These are phyloP conservation scores for Ormyrus pomaceus DNA, from an alignment of 2,888 invertebrate species.

Conservation along the genomic window DNA sequence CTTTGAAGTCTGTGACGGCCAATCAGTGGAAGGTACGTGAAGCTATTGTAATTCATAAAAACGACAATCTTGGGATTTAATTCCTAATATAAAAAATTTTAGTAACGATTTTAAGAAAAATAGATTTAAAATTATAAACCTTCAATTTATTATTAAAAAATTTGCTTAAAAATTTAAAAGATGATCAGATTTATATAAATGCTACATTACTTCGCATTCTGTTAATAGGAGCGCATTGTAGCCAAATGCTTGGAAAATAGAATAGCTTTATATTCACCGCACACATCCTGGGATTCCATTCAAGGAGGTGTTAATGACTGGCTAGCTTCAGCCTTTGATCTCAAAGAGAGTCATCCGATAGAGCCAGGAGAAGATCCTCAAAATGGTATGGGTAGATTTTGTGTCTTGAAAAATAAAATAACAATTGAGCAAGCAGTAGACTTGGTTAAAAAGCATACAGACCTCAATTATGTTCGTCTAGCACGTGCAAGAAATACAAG, in stretches of 20 bases:
- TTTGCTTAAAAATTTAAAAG: neutral
- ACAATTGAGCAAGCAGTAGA: conserved; percentile 81
- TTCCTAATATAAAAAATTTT: no score
- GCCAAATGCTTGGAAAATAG: conserved; percentile 87
- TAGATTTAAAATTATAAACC: no score
- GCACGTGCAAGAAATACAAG: conserved; percentile 79
- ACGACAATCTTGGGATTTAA: no score
- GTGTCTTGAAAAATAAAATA: conserved; percentile 77
- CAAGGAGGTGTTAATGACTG: conserved; percentile 94
- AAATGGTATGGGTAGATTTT: conserved; percentile 80
- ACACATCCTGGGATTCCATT: conserved; percentile 92
- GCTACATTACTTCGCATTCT: neutral
- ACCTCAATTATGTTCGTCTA: conserved; percentile 83
- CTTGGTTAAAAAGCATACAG: conserved; percentile 83
- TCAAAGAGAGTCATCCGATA: conserved; percentile 68
- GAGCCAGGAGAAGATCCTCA: conserved; percentile 61
- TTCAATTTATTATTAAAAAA: no score
- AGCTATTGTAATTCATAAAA: neutral
- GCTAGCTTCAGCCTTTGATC: conserved; percentile 84
- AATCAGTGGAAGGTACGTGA: conserved; percentile 81
- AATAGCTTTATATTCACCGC: conserved; percentile 95
- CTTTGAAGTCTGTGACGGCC: conserved; percentile 86
- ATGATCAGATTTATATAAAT: neutral
- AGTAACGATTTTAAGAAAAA: no score
- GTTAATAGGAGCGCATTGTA: conserved; percentile 85